Base-by-base conservation (phyloP, 2,113 vertebrate genomes). In the Vidua chalybeata region DNA sequence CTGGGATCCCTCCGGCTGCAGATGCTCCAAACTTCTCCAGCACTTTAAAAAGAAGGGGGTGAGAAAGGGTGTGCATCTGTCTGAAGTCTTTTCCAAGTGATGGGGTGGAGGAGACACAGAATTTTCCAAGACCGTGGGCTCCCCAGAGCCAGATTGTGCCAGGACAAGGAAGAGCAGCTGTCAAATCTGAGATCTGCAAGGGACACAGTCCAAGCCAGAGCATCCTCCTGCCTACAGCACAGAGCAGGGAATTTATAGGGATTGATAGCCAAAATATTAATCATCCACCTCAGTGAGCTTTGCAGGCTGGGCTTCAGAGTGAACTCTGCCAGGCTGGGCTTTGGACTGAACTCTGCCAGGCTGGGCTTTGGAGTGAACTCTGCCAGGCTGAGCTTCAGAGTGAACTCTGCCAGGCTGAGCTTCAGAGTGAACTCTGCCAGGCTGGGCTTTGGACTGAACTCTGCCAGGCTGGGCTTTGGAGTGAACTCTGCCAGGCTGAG, bases 31-130 rank as follows among this genome's bases (percentile, higher is more conserved):
- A 73, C 33, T 87, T 56, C 45, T 79, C 23, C 58, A 74, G 26
- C 46, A 35, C 35, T 28, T 59, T 4, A 59, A 54, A 73, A 73
- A 81, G 31, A 68, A 49, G 4, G 19, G 21, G 9, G 1, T 64
- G 55, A 39, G 18, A 76, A 56, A 73, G 19, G 45, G 12, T 15
- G 10, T 31, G 28, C 8, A 23, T 13, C 26, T 35, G 51, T 30
- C n/a, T 21, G 2, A 89, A 72, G 24, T 21, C 22, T 71, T 78
- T 49, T 39, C 30, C 16, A 33, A 37, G 51, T 6, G 67, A 6
- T 4, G 16, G 30, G 9, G 26, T 11, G 46, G 67, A 68, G n/a
- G 10, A 79, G 28, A 28, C 17, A 1, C 1, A 0, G 6, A 11
- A 37, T 87, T 78, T 39, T 87, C 33, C 15, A 33, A 8, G 28